These are phyloP conservation scores for Pseudomyrmex flavicornis DNA, from an alignment of 1,140 invertebrate species.

Conservation along the genomic window DNA sequence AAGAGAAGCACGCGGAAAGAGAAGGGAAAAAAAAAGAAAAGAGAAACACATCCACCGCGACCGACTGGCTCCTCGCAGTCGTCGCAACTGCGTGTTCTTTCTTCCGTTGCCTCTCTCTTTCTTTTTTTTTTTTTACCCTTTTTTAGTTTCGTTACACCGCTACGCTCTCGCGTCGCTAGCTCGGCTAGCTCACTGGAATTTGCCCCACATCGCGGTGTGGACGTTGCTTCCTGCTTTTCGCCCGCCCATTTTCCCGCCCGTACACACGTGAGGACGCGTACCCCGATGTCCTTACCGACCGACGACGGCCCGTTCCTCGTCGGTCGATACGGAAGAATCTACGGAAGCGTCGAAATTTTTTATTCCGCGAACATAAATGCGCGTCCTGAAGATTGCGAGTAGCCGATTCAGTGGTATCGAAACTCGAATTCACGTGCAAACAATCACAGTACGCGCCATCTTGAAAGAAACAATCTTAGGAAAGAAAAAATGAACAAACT, in stretches of 20 bases:
- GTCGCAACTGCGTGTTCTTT: slow-evolving; percentile 52
- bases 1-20: slow-evolving; percentile 66
- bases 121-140: slow-evolving; percentile 68
- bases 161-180: slow-evolving; percentile 41
- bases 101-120: slow-evolving; percentile 57
- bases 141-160: slow-evolving; percentile 68
- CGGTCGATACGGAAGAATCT: slow-evolving; percentile 71
- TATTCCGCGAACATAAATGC: slow-evolving; percentile 18
- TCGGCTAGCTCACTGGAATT: slow-evolving; percentile 71
- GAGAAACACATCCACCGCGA: slow-evolving; percentile 49
- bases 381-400: slow-evolving; percentile 27
- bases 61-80: slow-evolving; percentile 65
- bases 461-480: slow-evolving; percentile 6
- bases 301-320: slow-evolving; percentile 44
- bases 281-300: slow-evolving; percentile 68
- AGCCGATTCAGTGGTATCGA: neutral
- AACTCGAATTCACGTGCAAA: neutral
- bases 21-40: slow-evolving; percentile 47
- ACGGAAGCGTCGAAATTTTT: slow-evolving; percentile 32
- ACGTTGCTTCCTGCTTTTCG: slow-evolving; percentile 75
- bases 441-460: neutral
- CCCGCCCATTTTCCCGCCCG: slow-evolving; percentile 68
- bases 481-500: neutral
- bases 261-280: neutral
- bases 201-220: slow-evolving; percentile 68